Percentiles rank a stretch among this genome's conserved stretches.
phyloP scores from a whole-genome alignment of 2,888 invertebrate genomes.

The Phengaris arion region DNA sequence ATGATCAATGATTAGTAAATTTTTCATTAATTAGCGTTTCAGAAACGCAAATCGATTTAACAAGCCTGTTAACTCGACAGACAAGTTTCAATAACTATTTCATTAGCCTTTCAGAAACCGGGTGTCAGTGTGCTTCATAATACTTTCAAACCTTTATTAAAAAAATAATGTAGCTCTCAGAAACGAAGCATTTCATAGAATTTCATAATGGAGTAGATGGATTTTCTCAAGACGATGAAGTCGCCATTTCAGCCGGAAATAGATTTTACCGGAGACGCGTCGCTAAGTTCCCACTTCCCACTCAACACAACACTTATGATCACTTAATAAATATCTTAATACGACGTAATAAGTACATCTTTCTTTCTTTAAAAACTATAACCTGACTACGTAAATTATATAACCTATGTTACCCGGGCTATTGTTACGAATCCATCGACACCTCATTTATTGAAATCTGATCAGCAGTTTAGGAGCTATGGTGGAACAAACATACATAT shows the following conservation, averaged over 20 bases:
- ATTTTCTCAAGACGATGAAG: background rate
- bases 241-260: constrained; percentile 10
- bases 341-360: background rate
- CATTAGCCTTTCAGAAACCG: background rate
- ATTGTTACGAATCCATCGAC: too few relatives aligned
- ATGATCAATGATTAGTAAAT: too few relatives aligned
- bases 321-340: background rate
- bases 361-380: background rate
- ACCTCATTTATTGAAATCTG: too few relatives aligned
- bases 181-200: background rate
- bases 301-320: constrained; percentile 9
- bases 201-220: constrained; percentile 1
- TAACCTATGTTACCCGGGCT: too few relatives aligned
- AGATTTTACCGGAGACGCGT: background rate
- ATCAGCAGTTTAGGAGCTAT: too few relatives aligned
- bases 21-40: too few relatives aligned
- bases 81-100: background rate
- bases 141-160: constrained; percentile 1
- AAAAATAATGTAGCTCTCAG: background rate
- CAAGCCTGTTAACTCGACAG: too few relatives aligned
- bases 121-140: background rate
- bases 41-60: too few relatives aligned
- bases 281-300: background rate
- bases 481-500: too few relatives aligned
- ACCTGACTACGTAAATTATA: too few relatives aligned